Evolutionary conservation across 2,888 invertebrate species (phyloP).

Genomic region (Dryobota labecula): DNA sequence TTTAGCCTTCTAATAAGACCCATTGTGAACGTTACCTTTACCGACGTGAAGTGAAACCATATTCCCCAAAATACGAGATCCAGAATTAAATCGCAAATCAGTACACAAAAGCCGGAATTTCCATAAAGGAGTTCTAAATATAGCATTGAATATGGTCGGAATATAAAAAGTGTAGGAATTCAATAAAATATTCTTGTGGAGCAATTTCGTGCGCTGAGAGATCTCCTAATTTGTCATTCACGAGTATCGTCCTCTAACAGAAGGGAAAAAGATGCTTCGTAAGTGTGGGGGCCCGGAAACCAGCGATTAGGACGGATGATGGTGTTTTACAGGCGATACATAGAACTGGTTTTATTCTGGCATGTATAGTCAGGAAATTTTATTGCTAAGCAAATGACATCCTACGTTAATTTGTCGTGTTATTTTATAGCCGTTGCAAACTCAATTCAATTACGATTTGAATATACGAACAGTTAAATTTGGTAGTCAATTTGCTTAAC

Average conservation of each 20-base stretch:
- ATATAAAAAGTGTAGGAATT: slow-evolving; percentile 73
- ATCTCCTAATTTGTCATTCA: slow-evolving; percentile 86
- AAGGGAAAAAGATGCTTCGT: slow-evolving; percentile 69
- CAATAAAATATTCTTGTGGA: slow-evolving; percentile 78
- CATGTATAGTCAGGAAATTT: too few relatives aligned
- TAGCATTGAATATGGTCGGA: slow-evolving; percentile 51
- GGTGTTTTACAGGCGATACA: neutral
- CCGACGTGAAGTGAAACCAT: neutral
- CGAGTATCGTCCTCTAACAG: slow-evolving; percentile 78
- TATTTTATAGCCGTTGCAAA: too few relatives aligned
- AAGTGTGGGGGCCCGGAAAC: slow-evolving; percentile 67
- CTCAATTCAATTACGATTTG: too few relatives aligned
- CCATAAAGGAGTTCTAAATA: slow-evolving; percentile 55
- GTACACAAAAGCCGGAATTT: slow-evolving; percentile 32
- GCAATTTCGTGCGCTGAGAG: slow-evolving; percentile 79
- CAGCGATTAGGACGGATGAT: slow-evolving; percentile 39
- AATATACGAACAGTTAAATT: too few relatives aligned
- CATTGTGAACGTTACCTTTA: too few relatives aligned
- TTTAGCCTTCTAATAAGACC: too few relatives aligned
- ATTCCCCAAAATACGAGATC: slow-evolving; percentile 4
- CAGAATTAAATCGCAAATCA: slow-evolving; percentile 35
- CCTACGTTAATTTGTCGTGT: too few relatives aligned
- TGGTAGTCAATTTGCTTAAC: too few relatives aligned
- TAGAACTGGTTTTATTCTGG: too few relatives aligned
- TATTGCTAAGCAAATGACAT: too few relatives aligned